phyloP scores from a whole-genome alignment of 2,888 invertebrate genomes.

The Agrochola lychnidis region DNA sequence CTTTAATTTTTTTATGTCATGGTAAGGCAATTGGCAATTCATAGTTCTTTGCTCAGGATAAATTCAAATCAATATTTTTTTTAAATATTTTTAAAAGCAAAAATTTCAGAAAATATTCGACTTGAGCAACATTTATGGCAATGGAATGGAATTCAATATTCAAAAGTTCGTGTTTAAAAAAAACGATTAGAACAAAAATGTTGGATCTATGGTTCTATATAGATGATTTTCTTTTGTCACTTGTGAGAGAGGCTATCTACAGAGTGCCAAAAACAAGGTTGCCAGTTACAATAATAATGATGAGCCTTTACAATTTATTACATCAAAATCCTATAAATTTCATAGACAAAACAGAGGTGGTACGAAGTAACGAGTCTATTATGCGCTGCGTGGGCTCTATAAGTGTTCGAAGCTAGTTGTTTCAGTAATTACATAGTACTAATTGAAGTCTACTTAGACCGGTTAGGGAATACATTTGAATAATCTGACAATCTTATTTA shows the following conservation, averaged over 20 bases:
- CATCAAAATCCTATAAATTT: conserved; percentile 22
- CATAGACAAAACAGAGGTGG: conserved; percentile 62
- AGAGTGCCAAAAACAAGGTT: conserved; percentile 10
- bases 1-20: not conserved
- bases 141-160: not conserved
- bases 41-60: not conserved
- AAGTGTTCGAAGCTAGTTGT: conserved; percentile 72
- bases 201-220: not conserved
- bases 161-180: not conserved
- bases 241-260: not conserved
- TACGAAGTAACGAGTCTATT: conserved; percentile 79
- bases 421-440: conserved; percentile 77
- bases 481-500: conserved; percentile 60
- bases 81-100: not conserved
- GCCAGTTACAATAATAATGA: conserved; percentile 11
- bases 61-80: not conserved
- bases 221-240: not conserved
- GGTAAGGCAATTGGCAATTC: not conserved
- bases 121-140: not conserved
- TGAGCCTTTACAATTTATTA: conserved; percentile 24
- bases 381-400: conserved; percentile 74
- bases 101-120: not conserved
- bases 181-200: not conserved
- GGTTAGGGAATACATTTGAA: conserved; percentile 63
- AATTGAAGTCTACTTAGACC: conserved; percentile 76